Base-by-base conservation (phyloP, 2,797 vertebrate genomes). In the Discoglossus pictus region DNA sequence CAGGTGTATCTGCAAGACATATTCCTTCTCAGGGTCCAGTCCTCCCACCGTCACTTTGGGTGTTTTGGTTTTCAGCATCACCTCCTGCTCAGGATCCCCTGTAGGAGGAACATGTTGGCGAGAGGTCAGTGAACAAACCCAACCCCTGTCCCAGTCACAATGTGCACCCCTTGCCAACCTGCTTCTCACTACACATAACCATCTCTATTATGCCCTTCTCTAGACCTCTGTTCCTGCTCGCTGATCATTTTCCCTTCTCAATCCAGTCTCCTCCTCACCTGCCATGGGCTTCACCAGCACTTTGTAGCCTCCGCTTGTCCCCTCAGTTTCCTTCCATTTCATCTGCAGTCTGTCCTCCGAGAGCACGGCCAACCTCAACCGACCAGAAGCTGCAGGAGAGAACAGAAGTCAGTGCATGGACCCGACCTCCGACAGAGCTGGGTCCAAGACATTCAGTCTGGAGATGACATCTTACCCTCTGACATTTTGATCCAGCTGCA, bases 41-140 rank as follows among this genome's bases (percentile, higher is more conserved):
- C 96, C 96, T 1, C 91, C 95, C 50, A 97, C 95, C 0, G 95
- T 98, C 5, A 92, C 96, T 65, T 93, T 91, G 40, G 92, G 92
- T 18, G 90, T 88, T 20, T 91, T 97, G 75, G 95, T 96, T 61
- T 93, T 99, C 85, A 98, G 82, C 94, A 97, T 96, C 80, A 98
- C 88, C 80, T 96, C 96, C 13, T 95, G 94, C 74, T 98, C 94
- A 0, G 87, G 87, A 74, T 92, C 89, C 8, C 94, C 95, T 97
- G 70, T 8, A 52, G 71, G 4, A n/a, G 46, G 7, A 25, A 24
- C 25, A 2, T 47, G 18, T 31, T 31, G 27, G 27, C 8, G 11
- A 51, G 38, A 0, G 8, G 24, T n/a, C 2, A 8, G 4, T 2
- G 34, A n/a, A 27, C 2, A 6, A 16, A 1, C 4, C 20, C 9